phyloP scores from a whole-genome alignment of 2,113 vertebrate species.

The Dicentrarchus labrax region DNA sequence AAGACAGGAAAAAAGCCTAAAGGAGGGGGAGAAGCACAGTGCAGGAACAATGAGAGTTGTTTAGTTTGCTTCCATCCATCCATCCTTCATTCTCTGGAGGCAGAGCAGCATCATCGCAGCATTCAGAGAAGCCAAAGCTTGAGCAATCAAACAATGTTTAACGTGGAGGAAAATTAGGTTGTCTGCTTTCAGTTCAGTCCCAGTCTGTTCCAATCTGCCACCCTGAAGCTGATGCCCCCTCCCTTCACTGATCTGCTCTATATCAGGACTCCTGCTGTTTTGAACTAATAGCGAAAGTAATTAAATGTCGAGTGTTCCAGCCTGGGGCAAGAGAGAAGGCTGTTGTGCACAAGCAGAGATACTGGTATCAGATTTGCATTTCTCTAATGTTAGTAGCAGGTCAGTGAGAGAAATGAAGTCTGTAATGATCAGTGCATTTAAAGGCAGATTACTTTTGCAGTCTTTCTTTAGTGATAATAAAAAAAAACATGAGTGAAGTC shows the following conservation, averaged over 20 bases:
- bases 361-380: constrained; percentile 48
- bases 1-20: constrained; percentile 1
- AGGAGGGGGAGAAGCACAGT: constrained; percentile 9
- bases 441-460: neutral
- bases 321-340: constrained; percentile 43
- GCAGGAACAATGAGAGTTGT: constrained; percentile 23
- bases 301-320: constrained; percentile 62
- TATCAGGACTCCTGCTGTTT: constrained; percentile 55
- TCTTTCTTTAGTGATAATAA: neutral
- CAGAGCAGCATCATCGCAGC: neutral
- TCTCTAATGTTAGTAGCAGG: constrained; percentile 1
- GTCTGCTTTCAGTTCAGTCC: constrained; percentile 13
- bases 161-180: constrained; percentile 52
- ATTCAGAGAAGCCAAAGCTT: constrained; percentile 24
- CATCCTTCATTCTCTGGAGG: constrained; percentile 13
- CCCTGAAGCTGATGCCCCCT: constrained; percentile 25
- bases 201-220: constrained; percentile 30
- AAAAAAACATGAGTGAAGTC: constrained; percentile 1
- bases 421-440: constrained; percentile 8
- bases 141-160: constrained; percentile 59
- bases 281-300: constrained; percentile 69
- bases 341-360: constrained; percentile 42
- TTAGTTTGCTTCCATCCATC: constrained; percentile 28
- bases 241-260: constrained; percentile 35
- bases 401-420: constrained; percentile 5